Conservation (phyloP, 2,888 invertebrate genomes). For the Philopedon plagiatum region DNA sequence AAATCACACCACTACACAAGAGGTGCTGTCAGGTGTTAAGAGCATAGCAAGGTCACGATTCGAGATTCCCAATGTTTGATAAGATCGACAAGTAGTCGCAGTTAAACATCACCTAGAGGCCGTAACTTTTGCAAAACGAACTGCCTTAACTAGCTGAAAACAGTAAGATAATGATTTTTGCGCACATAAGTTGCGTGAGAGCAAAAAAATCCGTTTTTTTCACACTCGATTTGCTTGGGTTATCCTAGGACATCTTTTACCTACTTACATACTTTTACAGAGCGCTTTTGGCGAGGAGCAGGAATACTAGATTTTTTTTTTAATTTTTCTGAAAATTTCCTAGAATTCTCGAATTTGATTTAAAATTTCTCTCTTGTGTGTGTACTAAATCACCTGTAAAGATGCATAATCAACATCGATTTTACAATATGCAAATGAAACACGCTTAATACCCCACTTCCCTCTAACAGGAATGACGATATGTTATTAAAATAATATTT, state of each 20-base stretch:
- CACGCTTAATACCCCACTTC: background rate
- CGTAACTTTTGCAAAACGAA: slow-evolving; percentile 58
- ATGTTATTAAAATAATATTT: slow-evolving; percentile 31
- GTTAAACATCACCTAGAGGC: slow-evolving; percentile 66
- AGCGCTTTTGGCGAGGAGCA: no score
- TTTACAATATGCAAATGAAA: background rate
- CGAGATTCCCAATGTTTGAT: slow-evolving; percentile 64
- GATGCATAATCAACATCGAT: background rate
- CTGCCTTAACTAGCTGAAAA: slow-evolving; percentile 62
- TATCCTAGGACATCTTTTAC: no score
- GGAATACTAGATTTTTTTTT: no score
- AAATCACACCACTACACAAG: slow-evolving; percentile 49
- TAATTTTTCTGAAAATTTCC: no score
- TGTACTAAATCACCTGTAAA: background rate
- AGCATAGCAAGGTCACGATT: slow-evolving; percentile 68
- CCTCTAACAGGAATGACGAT: background rate
- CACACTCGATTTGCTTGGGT: no score
- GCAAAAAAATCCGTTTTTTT: slow-evolving; percentile 44
- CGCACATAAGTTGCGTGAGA: slow-evolving; percentile 60
- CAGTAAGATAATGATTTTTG: slow-evolving; percentile 63
- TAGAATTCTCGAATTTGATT: background rate
- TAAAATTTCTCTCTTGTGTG: no score
- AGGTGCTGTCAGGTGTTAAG: slow-evolving; percentile 65
- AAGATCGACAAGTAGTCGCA: slow-evolving; percentile 67
- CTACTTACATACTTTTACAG: no score